phyloP scores from a whole-genome alignment of 2,888 invertebrate genomes.

The Rotaria socialis region DNA sequence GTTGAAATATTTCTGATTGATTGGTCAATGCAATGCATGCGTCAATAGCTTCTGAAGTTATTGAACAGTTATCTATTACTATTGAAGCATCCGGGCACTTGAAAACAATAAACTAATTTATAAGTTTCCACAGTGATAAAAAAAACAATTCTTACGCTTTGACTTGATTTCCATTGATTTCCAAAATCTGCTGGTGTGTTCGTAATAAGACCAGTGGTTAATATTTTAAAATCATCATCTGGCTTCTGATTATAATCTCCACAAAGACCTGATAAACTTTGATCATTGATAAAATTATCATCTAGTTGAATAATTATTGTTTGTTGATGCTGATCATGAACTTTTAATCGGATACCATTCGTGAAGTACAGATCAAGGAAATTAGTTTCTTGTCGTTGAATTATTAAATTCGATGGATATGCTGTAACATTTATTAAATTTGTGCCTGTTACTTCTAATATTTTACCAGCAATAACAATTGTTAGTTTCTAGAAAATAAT shows the following conservation, averaged over 20 bases:
- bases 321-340: background rate
- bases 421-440: background rate
- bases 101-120: background rate
- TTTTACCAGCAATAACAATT: background rate
- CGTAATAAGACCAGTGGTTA: constrained; percentile 28
- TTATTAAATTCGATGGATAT: constrained; percentile 20
- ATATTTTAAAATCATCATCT: background rate
- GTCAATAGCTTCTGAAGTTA: constrained; percentile 31
- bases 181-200: constrained; percentile 32
- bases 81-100: constrained; percentile 42
- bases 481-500: background rate
- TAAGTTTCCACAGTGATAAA: too few species aligned
- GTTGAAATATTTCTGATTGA: constrained; percentile 28
- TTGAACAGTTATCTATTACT: constrained; percentile 42
- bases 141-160: constrained; percentile 5
- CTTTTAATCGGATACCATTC: constrained; percentile 43
- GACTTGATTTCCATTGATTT: constrained; percentile 42
- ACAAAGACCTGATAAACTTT: constrained; percentile 39
- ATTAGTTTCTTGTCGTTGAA: constrained; percentile 32
- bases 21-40: constrained; percentile 44
- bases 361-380: constrained; percentile 37
- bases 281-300: constrained; percentile 5
- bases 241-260: constrained; percentile 43
- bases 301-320: constrained; percentile 40
- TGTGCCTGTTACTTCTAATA: background rate